Conservation (phyloP, 2,797 vertebrate genomes). For the Hephaestus fuliginosus region DNA sequence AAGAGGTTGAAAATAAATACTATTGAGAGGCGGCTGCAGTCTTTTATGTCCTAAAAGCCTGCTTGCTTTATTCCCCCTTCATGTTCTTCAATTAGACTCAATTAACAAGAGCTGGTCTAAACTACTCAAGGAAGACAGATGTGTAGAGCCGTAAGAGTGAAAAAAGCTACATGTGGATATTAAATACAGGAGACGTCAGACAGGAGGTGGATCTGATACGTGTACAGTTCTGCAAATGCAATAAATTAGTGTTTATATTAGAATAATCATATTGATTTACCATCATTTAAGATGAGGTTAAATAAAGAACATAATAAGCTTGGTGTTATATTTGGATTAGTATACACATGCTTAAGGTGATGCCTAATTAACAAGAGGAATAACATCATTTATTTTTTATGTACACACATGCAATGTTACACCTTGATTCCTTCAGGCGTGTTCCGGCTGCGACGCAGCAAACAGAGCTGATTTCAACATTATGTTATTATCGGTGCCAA, state of each 20-base stretch:
- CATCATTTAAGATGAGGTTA: conserved; percentile 14
- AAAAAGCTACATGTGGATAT: conserved; percentile 20
- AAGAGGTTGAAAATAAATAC: conserved; percentile 80
- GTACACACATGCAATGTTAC: neutral
- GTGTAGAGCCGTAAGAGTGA: conserved; percentile 34
- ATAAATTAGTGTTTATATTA: conserved; percentile 23
- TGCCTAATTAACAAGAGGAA: conserved; percentile 9
- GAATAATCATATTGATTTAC: conserved; percentile 15
- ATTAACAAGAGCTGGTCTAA: conserved; percentile 74
- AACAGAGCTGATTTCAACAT: too few relatives aligned
- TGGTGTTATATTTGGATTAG: neutral
- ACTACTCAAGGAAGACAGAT: conserved; percentile 38
- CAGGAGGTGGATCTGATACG: conserved; percentile 8
- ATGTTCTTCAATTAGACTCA: conserved; percentile 81
- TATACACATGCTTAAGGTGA: conserved; percentile 2
- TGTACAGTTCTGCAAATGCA: conserved; percentile 27
- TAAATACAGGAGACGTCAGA: conserved; percentile 32
- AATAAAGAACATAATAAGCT: conserved; percentile 5
- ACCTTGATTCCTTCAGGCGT: too few relatives aligned
- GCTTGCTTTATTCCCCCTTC: conserved; percentile 73
- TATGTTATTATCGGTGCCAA: too few relatives aligned
- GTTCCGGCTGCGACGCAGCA: too few relatives aligned
- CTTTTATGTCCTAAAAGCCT: conserved; percentile 81
- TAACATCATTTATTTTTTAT: neutral
- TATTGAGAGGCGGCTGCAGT: conserved; percentile 74